These are phyloP conservation scores for Chironex yamaguchii DNA, from an alignment of 30 jellyfish, hydroid and myxozoan species.

Conservation along the genomic window DNA sequence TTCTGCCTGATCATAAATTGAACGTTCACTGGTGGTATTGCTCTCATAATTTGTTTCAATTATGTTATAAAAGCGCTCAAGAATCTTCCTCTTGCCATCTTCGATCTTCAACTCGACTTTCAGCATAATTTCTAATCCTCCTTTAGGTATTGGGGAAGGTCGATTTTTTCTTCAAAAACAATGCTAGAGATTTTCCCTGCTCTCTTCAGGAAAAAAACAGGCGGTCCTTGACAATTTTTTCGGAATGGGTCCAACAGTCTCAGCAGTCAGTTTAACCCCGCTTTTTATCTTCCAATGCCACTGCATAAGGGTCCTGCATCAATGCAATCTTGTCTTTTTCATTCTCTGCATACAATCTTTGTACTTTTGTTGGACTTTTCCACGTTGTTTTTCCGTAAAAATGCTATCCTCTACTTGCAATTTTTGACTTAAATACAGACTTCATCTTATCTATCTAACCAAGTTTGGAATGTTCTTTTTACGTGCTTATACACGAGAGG, in stretches of 20 bases:
- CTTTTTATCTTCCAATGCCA: slow-evolving; percentile 18
- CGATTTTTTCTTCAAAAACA: slow-evolving; percentile 29
- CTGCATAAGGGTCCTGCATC: slow-evolving; percentile 12
- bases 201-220: slow-evolving; percentile 4
- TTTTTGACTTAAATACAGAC: not conserved
- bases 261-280: slow-evolving; percentile 4
- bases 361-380: slow-evolving; percentile 7
- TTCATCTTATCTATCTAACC: not conserved
- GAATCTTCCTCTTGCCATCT: slow-evolving; percentile 28
- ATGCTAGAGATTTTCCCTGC: slow-evolving; percentile 6
- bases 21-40: slow-evolving; percentile 43
- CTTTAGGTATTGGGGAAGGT: slow-evolving; percentile 38
- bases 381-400: slow-evolving; percentile 18
- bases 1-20: slow-evolving; percentile 57
- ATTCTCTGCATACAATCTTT: not conserved
- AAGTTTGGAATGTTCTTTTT: slow-evolving; percentile 1
- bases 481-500: too few relatives aligned
- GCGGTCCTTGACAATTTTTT: not conserved
- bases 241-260: slow-evolving; percentile 5
- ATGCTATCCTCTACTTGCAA: slow-evolving; percentile 18
- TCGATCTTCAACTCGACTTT: slow-evolving; percentile 13
- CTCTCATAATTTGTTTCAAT: slow-evolving; percentile 45
- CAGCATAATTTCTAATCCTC: slow-evolving; percentile 36
- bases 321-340: slow-evolving; percentile 2
- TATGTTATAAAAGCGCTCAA: slow-evolving; percentile 56